Evolutionary conservation across 2,113 vertebrate genomes (phyloP), one percentile per base, ranked within the genome.

Genomic region (Pomatorhinus ruficollis): DNA sequence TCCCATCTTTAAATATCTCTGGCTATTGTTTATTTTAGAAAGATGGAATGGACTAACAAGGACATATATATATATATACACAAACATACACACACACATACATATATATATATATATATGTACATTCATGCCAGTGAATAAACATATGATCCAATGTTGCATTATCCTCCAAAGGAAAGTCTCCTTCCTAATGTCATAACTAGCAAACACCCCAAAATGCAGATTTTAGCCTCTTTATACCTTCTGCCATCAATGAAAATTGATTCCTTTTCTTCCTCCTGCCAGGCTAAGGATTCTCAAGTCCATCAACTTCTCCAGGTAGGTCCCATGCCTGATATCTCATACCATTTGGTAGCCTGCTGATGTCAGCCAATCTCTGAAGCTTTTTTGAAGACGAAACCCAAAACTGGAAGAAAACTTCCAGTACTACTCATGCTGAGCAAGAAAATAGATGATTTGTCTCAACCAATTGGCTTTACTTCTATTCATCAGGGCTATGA

Each of bases 31-130:
- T 79, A 30, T 83, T 84, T 87, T 40, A 69, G 44, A 81, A 83
- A 65, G 19, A 47, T 24, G 6, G 11, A 50, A 65, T 15, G 9
- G 7, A 49, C 8, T 61, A 15, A 56, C 2, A 66, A 39, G 78
- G 20, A 31, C 0, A 42, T 8, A 35, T 15, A 31, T 1, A 42
- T 8, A 35, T 15, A 31, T 1, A 40, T 1, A 31, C 0, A 52
- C 0, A 35, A 1, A 60, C 2, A 28, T 5, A 19, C 2, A 47
- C 0, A 42, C 0, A 16, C 2, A 60, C 2, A 47, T 0, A 60
- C 2, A 47, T 0, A 47, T 0, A 16, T 6, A 31, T 2, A 33
- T 0, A 45, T 0, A 33, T 1, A 37, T 4, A 18, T 7, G 6
- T 31, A 40, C 10, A 30, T 45, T 17, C 3, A 52, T n/a, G 78